Conservation (phyloP, 2,888 invertebrate species). For the Muscina levida region DNA sequence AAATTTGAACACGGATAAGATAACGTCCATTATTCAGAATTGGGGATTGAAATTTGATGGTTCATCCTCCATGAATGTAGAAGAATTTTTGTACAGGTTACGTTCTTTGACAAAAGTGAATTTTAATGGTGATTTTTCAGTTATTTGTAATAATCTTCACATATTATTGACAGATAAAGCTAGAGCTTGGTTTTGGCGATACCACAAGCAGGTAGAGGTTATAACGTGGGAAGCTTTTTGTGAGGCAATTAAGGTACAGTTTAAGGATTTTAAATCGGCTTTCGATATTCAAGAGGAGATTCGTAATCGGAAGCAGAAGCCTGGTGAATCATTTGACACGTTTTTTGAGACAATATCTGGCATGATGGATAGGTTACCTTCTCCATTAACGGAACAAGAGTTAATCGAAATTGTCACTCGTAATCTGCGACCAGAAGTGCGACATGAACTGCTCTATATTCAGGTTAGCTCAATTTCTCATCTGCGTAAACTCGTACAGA, state of each 20-base stretch:
- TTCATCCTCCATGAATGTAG: conserved; percentile 28
- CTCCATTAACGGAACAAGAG: conserved; percentile 19
- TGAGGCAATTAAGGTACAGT: conserved; percentile 24
- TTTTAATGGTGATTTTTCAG: conserved; percentile 34
- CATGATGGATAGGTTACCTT: conserved; percentile 22
- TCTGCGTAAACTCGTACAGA: conserved; percentile 46
- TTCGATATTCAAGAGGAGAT: conserved; percentile 50
- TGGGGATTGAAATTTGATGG: conserved; percentile 42
- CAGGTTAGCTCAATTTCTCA: conserved; percentile 42
- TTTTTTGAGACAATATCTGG: conserved; percentile 20
- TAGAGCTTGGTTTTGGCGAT: conserved; percentile 29
- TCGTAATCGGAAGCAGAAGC: conserved; percentile 51
- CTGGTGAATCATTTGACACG: conserved; percentile 14
- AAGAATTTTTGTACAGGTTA: conserved; percentile 55
- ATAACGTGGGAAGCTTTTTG: conserved; percentile 42
- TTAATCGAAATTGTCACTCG: conserved; percentile 24
- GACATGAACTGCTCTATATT: conserved; percentile 48
- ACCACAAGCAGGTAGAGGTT: conserved; percentile 8
- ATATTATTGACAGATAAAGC: conserved; percentile 23
- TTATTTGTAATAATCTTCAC: conserved; percentile 28
- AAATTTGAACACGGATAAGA: neutral
- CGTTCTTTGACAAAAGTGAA: conserved; percentile 23
- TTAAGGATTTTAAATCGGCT: conserved; percentile 35
- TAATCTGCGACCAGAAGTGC: conserved; percentile 31
- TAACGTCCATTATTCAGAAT: conserved; percentile 27